Percentiles rank a stretch among this genome's conserved stretches.
phyloP scores from a whole-genome alignment of 37 sponge, comb jelly and placozoan genomes.

The Spongilla lacustris region DNA sequence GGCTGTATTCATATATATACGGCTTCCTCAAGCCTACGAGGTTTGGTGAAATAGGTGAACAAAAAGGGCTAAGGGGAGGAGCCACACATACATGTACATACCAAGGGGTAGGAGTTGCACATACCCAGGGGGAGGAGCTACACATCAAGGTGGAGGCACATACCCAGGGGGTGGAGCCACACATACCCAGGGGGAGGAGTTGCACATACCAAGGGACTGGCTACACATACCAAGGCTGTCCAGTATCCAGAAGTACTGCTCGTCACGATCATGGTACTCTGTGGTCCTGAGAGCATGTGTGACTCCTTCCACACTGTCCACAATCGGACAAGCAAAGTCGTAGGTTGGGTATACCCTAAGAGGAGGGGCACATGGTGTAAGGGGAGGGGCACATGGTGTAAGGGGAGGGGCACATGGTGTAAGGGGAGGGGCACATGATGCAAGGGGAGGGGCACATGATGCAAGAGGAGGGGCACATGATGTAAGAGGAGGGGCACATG shows the following conservation, averaged over 20 bases:
- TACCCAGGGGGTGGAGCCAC: conserved; percentile 48
- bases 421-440: neutral
- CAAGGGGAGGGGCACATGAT: neutral
- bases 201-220: no score
- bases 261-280: conserved; percentile 95
- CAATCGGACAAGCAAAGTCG: conserved; percentile 98
- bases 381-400: neutral
- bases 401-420: neutral
- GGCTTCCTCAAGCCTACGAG: conserved; percentile 67
- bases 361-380: neutral
- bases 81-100: neutral
- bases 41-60: no score
- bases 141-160: no score
- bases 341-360: conserved; percentile 96
- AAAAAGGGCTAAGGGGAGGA: neutral
- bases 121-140: no score
- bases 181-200: no score
- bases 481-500: no score
- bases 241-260: conserved; percentile 83
- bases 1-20: conserved; percentile 91
- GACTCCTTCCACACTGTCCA: conserved; percentile 98
- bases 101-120: no score
- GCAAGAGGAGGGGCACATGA: neutral
- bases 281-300: conserved; percentile 98
- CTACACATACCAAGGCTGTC: conserved; percentile 47